Base-by-base conservation (phyloP, 2,888 invertebrate genomes). In the Eucera pruinosa region DNA sequence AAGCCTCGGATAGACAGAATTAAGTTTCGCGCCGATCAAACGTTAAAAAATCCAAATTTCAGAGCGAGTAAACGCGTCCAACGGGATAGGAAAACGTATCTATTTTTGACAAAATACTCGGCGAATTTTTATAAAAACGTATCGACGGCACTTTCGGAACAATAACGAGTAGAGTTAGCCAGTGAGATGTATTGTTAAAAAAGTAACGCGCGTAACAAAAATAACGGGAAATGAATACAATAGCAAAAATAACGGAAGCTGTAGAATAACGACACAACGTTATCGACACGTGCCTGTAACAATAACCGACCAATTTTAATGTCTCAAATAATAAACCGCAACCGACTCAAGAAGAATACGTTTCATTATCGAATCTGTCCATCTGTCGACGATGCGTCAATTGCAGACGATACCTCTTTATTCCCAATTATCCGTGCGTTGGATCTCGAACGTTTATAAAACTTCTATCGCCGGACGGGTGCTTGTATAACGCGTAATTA, bases 401-500 rank as follows among this genome's bases (percentile, higher is more conserved):
- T 62, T 57, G 55, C 62, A 30, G 55, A 18, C 39, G 47, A 70
- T 27, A 52, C 15, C 58, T 9, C 58, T 68, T 76, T 74, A 50
- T 62, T 52, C 33, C 7, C 5, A n/a, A 13, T 23, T 30, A n/a
- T 33, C 36, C 4, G 2, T 27, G n/a, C 43, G 11, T 41, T 52
- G 23, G n/a, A 52, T 33, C 11, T 15, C 47, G 41, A 54, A 47
- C 41, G 52, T 64, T 72, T 79, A 68, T 72, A 68, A 72, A 79
- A 79, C 64, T 55, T 55, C 52, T 30, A 55, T 33, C 9, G 18
- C n/a, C 39, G 33, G 3, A 20, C 23, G 6, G 2, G 25, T n/a
- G 39, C 25, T 65, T 68, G 58, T 25, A 54, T 61, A 72, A 79
- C 79, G 47, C 54, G 72, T 55, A 78, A 68, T 79, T 79, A 61